Evolutionary conservation across 2,888 invertebrate species (phyloP).

Genomic region (Seira ritae): DNA sequence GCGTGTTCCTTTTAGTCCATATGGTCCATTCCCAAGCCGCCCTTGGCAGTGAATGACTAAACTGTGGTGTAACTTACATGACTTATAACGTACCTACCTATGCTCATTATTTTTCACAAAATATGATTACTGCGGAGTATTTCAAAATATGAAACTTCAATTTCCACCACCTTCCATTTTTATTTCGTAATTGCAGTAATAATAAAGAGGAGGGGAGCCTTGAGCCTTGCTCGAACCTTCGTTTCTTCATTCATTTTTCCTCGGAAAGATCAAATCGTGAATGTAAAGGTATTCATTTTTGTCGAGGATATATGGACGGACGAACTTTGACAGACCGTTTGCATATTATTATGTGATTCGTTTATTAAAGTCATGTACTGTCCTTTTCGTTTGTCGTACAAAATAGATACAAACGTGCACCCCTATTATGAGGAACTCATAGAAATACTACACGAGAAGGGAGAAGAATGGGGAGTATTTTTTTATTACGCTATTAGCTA

Average conservation of each 20-base stretch:
- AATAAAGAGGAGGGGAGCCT: constrained; percentile 24
- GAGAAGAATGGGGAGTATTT: constrained; percentile 38
- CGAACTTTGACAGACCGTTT: too few relatives aligned
- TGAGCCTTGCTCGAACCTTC: too few relatives aligned
- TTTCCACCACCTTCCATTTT: constrained; percentile 18
- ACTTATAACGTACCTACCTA: constrained; percentile 3
- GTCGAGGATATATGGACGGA: too few relatives aligned
- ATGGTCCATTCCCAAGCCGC: constrained; percentile 18
- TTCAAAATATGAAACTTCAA: background rate
- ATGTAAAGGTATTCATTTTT: too few relatives aligned
- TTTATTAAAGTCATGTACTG: too few relatives aligned
- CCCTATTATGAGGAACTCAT: background rate
- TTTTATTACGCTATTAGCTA: constrained; percentile 59
- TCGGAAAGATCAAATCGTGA: too few relatives aligned
- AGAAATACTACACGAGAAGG: constrained; percentile 15
- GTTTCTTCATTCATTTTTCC: too few relatives aligned
- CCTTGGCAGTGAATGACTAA: background rate
- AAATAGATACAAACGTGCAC: background rate
- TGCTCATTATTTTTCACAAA: background rate
- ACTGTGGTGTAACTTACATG: background rate
- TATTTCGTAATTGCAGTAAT: constrained; percentile 14
- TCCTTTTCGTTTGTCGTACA: background rate
- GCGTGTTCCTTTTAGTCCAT: constrained; percentile 4
- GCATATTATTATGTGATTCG: too few relatives aligned
- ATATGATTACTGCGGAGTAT: background rate